Evolutionary conservation across 2,113 vertebrate species (phyloP), one percentile per base, ranked within the genome.

Genomic region (Lasiurus cinereus): DNA sequence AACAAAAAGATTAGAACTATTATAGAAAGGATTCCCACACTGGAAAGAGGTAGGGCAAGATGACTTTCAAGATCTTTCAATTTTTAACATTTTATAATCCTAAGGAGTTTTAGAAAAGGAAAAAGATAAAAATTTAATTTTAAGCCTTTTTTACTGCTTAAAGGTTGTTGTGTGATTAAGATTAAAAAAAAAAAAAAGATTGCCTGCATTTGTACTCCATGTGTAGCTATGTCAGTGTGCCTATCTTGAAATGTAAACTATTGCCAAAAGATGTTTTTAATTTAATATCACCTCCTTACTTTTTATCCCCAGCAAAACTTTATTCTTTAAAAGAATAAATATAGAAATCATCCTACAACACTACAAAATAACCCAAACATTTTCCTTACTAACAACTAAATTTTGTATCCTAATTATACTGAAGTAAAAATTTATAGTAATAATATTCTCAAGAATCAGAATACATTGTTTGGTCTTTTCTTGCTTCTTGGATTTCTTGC

Each of bases 21-120:
- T 62, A 4, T 46, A 11, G 29, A 64, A 90, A 86, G 43, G 73
- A 69, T 59, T 86, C 43, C 33, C 33, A 74, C 8, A 64, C 0
- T 79, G 39, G 19, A 10, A 56, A 50, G 36, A 76, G 52, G 62
- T 12, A 54, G 24, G 27, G 27, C 27, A 67, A 84, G 56, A 74
- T 56, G 56, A 84, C 18, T 83, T 91, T 46, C 80, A 78, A 94
- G 24, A 12, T 92, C 56, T 91, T 96, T 83, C 39, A 72, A 72
- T 66, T 79, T 79, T 76, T 29, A 82, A 78, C 52, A 77, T 77
- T 85, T 89, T 89, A 86, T 66, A 33, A 89, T 86, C 89, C 80
- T 82, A 85, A 86, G 39, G 24, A 14, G 31, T 86, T 69, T 77
- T 29, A 84, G 66, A 79, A 54, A 15, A 69, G 7, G 2, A 36